Evolutionary conservation across 1,140 invertebrate genomes (phyloP).

Genomic region (Copidosoma floridanum): DNA sequence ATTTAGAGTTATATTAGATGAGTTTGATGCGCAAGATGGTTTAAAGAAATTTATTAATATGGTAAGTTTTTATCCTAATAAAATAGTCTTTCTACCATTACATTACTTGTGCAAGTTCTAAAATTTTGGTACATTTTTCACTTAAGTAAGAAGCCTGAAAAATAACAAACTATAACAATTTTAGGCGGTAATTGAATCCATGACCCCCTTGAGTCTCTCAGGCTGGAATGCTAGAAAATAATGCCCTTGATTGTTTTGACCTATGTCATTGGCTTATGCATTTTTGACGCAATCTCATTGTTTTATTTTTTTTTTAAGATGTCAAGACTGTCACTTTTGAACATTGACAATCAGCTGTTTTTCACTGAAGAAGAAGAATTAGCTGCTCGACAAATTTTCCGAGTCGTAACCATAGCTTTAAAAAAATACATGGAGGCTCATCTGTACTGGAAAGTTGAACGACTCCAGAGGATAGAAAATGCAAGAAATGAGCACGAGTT

Average conservation of each 20-base stretch:
- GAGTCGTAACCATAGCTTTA: constrained; percentile 88
- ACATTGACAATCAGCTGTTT: constrained; percentile 66
- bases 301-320: constrained; percentile 59
- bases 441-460: constrained; percentile 79
- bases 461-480: constrained; percentile 67
- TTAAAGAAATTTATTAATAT: constrained; percentile 91
- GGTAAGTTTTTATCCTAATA: constrained; percentile 60
- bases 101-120: too few relatives aligned
- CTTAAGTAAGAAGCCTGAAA: too few relatives aligned
- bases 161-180: too few relatives aligned
- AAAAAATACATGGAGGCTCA: constrained; percentile 93
- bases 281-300: too few relatives aligned
- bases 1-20: constrained; percentile 85
- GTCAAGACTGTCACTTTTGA: constrained; percentile 78
- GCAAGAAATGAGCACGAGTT: constrained; percentile 49
- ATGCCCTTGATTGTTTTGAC: too few relatives aligned
- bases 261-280: too few relatives aligned
- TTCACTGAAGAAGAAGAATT: constrained; percentile 89
- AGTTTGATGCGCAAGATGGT: constrained; percentile 92
- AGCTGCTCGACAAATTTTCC: constrained; percentile 86
- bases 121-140: too few relatives aligned
- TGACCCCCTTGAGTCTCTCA: too few relatives aligned
- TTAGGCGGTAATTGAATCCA: too few relatives aligned
- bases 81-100: constrained; percentile 8
- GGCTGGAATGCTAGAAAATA: too few relatives aligned